phyloP scores from a whole-genome alignment of 1,140 invertebrate species.

The Trachelipus rathkii region DNA sequence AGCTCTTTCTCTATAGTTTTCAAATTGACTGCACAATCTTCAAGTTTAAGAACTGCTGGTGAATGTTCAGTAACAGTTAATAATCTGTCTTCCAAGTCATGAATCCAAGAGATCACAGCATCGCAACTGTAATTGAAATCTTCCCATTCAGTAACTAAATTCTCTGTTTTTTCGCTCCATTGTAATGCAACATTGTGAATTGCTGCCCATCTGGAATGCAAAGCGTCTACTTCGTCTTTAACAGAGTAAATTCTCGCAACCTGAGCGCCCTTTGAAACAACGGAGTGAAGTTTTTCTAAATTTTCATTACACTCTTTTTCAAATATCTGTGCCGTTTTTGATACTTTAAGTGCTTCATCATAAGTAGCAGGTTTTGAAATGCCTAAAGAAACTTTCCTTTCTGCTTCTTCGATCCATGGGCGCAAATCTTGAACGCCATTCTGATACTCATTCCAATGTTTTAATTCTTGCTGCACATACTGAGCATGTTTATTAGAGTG shows the following conservation, averaged over 20 bases:
- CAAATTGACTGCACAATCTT: constrained; percentile 62
- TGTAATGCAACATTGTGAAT: constrained; percentile 69
- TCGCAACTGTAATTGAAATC: constrained; percentile 58
- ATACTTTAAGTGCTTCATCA: constrained; percentile 70
- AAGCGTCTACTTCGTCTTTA: constrained; percentile 73
- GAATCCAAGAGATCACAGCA: constrained; percentile 48
- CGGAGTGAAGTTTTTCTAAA: constrained; percentile 48
- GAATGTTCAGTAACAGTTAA: constrained; percentile 40
- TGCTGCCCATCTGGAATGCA: constrained; percentile 70
- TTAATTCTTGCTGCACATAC: constrained; percentile 68
- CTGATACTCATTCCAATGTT: constrained; percentile 81
- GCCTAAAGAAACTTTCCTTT: constrained; percentile 66
- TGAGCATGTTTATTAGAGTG: constrained; percentile 67
- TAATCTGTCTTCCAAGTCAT: constrained; percentile 48
- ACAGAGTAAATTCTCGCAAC: constrained; percentile 67
- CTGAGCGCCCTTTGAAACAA: constrained; percentile 60
- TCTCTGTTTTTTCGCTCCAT: constrained; percentile 69
- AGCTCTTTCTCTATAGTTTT: constrained; percentile 72
- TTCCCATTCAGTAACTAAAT: constrained; percentile 72
- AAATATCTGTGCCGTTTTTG: constrained; percentile 62
- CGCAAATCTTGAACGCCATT: constrained; percentile 65
- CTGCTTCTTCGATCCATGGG: constrained; percentile 82
- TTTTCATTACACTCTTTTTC: constrained; percentile 69
- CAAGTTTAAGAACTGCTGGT: constrained; percentile 37
- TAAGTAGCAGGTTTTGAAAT: constrained; percentile 61